Evolutionary conservation across 2,113 vertebrate species (phyloP).

Genomic region (Lasiurus borealis): DNA sequence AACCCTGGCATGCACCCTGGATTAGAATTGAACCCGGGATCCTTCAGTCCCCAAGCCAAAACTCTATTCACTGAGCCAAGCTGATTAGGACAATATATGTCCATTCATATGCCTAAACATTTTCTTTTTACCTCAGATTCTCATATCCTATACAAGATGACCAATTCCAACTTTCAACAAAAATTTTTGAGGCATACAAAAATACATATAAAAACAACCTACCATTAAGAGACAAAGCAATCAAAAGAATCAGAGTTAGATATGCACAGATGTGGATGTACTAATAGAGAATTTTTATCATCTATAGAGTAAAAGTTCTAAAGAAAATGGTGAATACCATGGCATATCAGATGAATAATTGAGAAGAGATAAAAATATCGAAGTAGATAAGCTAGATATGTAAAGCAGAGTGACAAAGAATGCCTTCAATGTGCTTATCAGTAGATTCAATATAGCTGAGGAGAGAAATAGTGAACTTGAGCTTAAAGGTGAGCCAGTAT

Average conservation of each 20-base stretch:
- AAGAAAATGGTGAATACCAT: not conserved
- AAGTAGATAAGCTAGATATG: not conserved
- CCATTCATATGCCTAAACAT: not conserved
- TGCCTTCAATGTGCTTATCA: not conserved
- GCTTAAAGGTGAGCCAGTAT: not conserved
- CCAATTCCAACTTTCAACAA: not conserved
- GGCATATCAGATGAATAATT: not conserved
- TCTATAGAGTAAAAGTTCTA: not conserved
- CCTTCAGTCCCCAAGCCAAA: too few species aligned
- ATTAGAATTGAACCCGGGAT: too few species aligned
- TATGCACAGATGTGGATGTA: not conserved
- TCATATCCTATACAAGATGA: not conserved
- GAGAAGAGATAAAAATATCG: not conserved
- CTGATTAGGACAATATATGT: too few species aligned
- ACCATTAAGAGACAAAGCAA: not conserved
- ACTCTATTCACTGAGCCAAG: too few species aligned
- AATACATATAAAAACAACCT: not conserved
- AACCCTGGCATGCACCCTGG: too few species aligned
- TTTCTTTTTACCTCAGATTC: not conserved
- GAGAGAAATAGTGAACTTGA: not conserved
- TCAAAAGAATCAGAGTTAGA: not conserved
- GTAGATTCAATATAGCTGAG: not conserved
- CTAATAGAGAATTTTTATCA: not conserved
- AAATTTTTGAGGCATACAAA: not conserved
- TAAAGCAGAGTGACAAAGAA: slow-evolving; percentile 15